Conservation (phyloP, 2,797 vertebrate genomes). For the Scolopax bukidnonensis region DNA sequence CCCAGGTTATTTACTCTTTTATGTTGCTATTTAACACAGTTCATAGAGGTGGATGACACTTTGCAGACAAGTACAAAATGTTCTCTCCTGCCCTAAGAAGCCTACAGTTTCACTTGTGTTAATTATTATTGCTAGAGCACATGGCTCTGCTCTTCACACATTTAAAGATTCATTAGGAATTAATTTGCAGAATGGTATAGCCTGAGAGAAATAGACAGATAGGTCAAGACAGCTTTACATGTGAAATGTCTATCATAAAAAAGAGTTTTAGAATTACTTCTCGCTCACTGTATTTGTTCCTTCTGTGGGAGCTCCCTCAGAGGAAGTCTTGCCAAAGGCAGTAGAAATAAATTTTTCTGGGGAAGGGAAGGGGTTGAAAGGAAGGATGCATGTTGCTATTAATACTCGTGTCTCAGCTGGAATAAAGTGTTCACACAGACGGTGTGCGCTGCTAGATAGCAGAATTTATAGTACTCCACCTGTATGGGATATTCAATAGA, state of each 20-base stretch:
- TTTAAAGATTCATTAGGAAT: constrained; percentile 68
- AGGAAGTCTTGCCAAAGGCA: constrained; percentile 50
- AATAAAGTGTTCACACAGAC: constrained; percentile 55
- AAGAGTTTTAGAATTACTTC: constrained; percentile 54
- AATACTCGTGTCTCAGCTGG: constrained; percentile 49
- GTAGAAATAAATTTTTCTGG: constrained; percentile 49
- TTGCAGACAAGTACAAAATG: constrained; percentile 16
- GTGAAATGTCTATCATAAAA: constrained; percentile 48
- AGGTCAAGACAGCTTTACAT: constrained; percentile 58
- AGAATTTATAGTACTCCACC: constrained; percentile 62
- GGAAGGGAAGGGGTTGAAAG: constrained; percentile 38
- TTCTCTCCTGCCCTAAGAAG: background rate
- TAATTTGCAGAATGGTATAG: constrained; percentile 60
- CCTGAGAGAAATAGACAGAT: constrained; percentile 46
- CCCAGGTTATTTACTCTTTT: constrained; percentile 1
- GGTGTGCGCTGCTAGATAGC: constrained; percentile 44
- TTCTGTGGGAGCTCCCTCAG: constrained; percentile 29
- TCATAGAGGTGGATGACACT: background rate
- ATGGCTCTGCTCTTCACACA: constrained; percentile 6
- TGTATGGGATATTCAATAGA: constrained; percentile 60
- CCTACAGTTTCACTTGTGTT: constrained; percentile 25
- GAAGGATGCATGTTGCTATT: constrained; percentile 44
- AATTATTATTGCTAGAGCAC: constrained; percentile 56
- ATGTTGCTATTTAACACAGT: background rate
- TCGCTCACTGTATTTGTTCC: constrained; percentile 3